Conservation (phyloP, 2,797 vertebrate species). For the Tadarida brasiliensis region DNA sequence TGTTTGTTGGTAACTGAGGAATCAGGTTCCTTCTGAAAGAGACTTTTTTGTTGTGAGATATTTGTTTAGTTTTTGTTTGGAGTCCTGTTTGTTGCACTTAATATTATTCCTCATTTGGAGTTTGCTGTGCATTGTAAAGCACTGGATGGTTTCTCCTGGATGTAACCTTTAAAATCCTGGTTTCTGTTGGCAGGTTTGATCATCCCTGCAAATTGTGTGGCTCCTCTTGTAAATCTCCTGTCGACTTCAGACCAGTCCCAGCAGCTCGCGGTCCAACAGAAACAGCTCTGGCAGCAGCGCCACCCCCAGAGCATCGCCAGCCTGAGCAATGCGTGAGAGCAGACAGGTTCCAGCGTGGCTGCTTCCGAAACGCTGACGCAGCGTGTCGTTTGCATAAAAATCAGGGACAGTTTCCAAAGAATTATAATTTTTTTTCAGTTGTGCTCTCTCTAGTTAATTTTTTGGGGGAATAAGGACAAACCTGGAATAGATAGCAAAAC, state of each 20-base stretch:
- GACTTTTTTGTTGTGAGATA: background rate
- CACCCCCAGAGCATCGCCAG: constrained; percentile 98
- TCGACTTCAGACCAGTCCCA: constrained; percentile 98
- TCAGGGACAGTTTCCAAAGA: constrained; percentile 95
- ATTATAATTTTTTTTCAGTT: constrained; percentile 89
- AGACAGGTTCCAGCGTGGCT: constrained; percentile 82
- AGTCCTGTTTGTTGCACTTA: background rate
- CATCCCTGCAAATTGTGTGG: constrained; percentile 98
- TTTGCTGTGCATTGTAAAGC: background rate
- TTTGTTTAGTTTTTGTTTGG: background rate
- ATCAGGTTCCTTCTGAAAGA: background rate
- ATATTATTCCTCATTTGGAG: background rate
- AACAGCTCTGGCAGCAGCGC: constrained; percentile 98
- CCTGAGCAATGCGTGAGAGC: constrained; percentile 89
- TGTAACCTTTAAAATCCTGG: background rate
- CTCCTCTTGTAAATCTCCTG: constrained; percentile 95
- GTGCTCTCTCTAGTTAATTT: constrained; percentile 85
- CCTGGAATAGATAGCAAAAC: constrained; percentile 86
- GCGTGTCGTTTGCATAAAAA: constrained; percentile 89
- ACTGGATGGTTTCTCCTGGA: background rate
- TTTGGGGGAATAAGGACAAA: constrained; percentile 85
- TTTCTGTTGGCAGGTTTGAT: constrained; percentile 93
- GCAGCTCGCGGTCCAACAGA: constrained; percentile 97
- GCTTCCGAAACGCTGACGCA: constrained; percentile 86
- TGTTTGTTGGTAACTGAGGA: background rate